These are phyloP conservation scores for Brachyhypopomus occidentalis DNA, from an alignment of 2,113 vertebrate species.

Conservation along the genomic window DNA sequence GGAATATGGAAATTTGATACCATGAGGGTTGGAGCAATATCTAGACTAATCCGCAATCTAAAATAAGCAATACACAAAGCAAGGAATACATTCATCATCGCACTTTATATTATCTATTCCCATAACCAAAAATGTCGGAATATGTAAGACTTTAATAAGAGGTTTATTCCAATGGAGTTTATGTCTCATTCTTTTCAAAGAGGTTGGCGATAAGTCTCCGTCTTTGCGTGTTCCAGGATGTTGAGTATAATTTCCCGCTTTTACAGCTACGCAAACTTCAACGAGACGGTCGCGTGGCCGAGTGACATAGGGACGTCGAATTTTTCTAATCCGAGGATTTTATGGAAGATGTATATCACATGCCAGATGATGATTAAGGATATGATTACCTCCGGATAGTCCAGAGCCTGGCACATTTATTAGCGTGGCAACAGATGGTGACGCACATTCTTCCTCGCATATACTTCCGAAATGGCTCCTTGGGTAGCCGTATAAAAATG, in stretches of 20 bases:
- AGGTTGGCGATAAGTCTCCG: neutral
- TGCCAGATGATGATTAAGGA: constrained; percentile 98
- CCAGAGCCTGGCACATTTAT: constrained; percentile 98
- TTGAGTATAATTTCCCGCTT: constrained; percentile 34
- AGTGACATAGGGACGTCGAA: constrained; percentile 79
- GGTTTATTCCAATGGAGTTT: constrained; percentile 12
- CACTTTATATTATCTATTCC: constrained; percentile 38
- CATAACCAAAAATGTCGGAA: constrained; percentile 19
- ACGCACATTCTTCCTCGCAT: constrained; percentile 93
- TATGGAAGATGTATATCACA: constrained; percentile 96
- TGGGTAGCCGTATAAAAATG: constrained; percentile 99
- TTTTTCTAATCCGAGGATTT: constrained; percentile 65
- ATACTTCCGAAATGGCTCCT: constrained; percentile 97
- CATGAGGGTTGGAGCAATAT: constrained; percentile 54
- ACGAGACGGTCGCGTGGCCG: constrained; percentile 34
- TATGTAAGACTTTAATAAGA: constrained; percentile 5
- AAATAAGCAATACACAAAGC: constrained; percentile 29
- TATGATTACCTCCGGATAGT: constrained; percentile 95
- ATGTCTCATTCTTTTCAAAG: constrained; percentile 17
- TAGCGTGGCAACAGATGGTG: constrained; percentile 96
- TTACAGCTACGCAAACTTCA: constrained; percentile 51
- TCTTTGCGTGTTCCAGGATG: constrained; percentile 18
- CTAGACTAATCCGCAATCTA: constrained; percentile 51
- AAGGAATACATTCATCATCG: constrained; percentile 45
- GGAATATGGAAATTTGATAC: constrained; percentile 52